A percentile compares a stretch with the other conserved stretches of the same genome.
These are phyloP conservation scores for Alsophila aescularia DNA, from an alignment of 2,888 invertebrate species.

Conservation along the genomic window DNA sequence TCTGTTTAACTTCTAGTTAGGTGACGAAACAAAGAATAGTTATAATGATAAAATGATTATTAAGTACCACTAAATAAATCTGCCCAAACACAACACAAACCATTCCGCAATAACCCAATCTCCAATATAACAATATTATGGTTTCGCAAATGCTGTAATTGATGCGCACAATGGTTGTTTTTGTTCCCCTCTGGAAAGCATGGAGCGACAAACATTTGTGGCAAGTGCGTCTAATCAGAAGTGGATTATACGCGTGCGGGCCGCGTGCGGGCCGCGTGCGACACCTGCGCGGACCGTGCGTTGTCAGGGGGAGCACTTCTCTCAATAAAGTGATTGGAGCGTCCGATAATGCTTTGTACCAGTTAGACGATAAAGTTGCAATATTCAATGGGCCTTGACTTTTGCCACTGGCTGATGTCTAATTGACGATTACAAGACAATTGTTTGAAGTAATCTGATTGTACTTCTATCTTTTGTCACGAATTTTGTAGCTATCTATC, in stretches of 20 bases:
- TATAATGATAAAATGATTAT: too few relatives aligned
- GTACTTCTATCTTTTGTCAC: background rate
- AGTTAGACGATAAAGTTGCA: constrained; percentile 7
- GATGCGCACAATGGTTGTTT: constrained; percentile 59
- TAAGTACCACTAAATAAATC: constrained; percentile 13
- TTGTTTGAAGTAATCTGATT: background rate
- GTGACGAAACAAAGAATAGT: too few relatives aligned
- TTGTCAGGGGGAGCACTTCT: background rate
- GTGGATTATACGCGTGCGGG: constrained; percentile 52
- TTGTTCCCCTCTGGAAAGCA: constrained; percentile 60
- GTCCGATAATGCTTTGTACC: constrained; percentile 9
- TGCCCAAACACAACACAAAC: constrained; percentile 19
- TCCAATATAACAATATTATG: constrained; percentile 60
- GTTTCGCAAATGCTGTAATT: constrained; percentile 53
- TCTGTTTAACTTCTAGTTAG: too few relatives aligned
- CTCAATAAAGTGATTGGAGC: constrained; percentile 11
- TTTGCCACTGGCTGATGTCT: background rate
- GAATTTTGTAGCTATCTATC: too few relatives aligned
- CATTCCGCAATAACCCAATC: constrained; percentile 31
- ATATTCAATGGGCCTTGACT: constrained; percentile 31
- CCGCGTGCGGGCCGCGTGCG: constrained; percentile 46
- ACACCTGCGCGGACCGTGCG: constrained; percentile 57
- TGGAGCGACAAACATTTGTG: constrained; percentile 64
- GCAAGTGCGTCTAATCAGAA: constrained; percentile 74
- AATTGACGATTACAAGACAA: constrained; percentile 4